Conservation (phyloP, 1,140 invertebrate species). For the Leptonema lineaticorne region DNA sequence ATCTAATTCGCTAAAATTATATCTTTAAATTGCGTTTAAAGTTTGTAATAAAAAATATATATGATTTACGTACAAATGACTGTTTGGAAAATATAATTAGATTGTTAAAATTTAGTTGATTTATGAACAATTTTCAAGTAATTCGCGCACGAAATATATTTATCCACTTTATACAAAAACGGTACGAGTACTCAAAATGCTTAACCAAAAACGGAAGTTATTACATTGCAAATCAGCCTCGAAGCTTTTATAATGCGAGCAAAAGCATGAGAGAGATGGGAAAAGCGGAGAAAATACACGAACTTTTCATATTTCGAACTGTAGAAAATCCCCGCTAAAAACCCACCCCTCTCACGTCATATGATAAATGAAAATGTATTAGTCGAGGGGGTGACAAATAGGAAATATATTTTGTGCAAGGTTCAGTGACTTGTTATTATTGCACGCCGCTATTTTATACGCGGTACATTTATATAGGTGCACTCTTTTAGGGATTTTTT, state of each 20-base stretch:
- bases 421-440: not conserved
- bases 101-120: no score
- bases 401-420: conserved; percentile 18
- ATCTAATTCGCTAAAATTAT: no score
- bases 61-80: no score
- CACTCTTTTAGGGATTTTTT: not conserved
- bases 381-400: conserved; percentile 16
- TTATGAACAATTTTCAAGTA: no score
- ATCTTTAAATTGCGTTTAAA: no score
- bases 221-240: not conserved
- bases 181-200: no score
- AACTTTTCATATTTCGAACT: conserved; percentile 13
- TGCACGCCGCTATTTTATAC: not conserved
- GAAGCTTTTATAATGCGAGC: not conserved
- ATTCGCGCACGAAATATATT: no score
- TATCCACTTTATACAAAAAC: no score
- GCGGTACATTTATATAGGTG: not conserved
- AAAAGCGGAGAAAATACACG: not conserved
- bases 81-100: no score
- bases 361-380: conserved; percentile 24
- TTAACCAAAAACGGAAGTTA: not conserved
- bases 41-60: no score
- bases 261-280: not conserved
- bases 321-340: not conserved
- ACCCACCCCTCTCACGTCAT: not conserved